Base-by-base conservation (phyloP, 2,888 invertebrate genomes). In the Copidosoma aretas region DNA sequence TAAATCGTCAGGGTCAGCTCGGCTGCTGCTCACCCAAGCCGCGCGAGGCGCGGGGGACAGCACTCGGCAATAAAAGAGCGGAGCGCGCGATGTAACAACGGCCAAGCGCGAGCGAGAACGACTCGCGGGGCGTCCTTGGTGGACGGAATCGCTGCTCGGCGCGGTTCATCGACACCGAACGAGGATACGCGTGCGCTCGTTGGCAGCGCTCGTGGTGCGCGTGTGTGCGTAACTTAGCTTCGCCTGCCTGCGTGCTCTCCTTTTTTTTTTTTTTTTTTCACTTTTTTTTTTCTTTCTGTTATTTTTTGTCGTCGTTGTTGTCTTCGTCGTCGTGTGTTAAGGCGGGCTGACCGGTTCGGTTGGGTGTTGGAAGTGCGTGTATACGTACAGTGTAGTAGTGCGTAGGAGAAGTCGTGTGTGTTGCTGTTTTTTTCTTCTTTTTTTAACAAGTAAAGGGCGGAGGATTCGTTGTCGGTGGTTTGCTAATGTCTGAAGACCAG, bases 101-200 rank as follows among this genome's bases (percentile, higher is more conserved):
- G 79, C 76, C 76, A 77, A 32, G 32, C 32, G 57, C 25, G n/a
- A 19, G 41, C 56, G 56, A 56, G 25, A 24, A 25, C 24, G 19
- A 21, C 54, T 14, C 75, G 77, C 76, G n/a, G n/a, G n/a, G n/a
- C n/a, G 81, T 79, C 81, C 81, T 82, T 82, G 81, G 77, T 67
- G 78, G 77, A 79, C 80, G 81, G 80, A 81, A 81, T 80, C 78
- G 76, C 68, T 58, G 53, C 67, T 64, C 56, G 63, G 24, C 69
- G 73, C 71, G 78, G 81, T 81, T 81, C 81, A 81, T 79, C 80
- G 82, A 80, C 81, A 78, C 78, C 77, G 71, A 82, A 79, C 75
- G 79, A 79, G 81, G 79, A 81, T 82, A 81, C 79, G 78, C 71
- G 75, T 68, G 68, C 66, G 62, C 53, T 32, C 54, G 49, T 3